Evolutionary conservation across 1,140 invertebrate species (phyloP).

Genomic region (Pachyrhynchus sulphureomaculatus): DNA sequence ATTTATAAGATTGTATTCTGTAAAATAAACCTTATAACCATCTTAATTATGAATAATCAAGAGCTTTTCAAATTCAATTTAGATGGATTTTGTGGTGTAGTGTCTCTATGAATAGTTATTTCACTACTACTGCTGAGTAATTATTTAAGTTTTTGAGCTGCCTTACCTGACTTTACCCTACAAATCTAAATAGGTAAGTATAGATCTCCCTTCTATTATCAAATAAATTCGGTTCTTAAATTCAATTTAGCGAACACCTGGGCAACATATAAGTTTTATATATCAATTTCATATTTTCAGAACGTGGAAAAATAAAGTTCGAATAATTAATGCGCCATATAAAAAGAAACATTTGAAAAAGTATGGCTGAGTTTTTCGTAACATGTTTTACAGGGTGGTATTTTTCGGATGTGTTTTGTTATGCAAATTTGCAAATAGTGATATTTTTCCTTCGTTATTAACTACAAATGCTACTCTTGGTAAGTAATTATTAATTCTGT

Average conservation of each 20-base stretch:
- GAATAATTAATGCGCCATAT: not conserved
- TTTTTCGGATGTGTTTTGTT: slow-evolving; percentile 7
- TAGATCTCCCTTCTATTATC: no score
- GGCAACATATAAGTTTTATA: not conserved
- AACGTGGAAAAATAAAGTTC: not conserved
- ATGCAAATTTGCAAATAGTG: slow-evolving; percentile 6
- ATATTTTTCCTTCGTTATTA: slow-evolving; percentile 69
- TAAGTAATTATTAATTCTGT: slow-evolving; percentile 46
- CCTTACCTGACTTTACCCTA: no score
- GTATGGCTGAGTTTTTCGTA: not conserved
- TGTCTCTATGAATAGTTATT: no score
- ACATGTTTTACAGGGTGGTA: not conserved
- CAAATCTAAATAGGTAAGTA: no score
- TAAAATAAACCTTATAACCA: no score
- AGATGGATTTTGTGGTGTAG: no score
- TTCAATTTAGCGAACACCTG: not conserved
- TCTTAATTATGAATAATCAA: no score
- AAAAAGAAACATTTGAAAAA: not conserved
- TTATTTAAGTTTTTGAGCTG: no score
- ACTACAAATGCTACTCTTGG: slow-evolving; percentile 69
- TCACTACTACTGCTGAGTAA: no score
- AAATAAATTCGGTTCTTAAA: no score
- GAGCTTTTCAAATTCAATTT: no score
- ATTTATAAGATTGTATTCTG: no score
- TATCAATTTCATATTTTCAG: not conserved